phyloP scores from a whole-genome alignment of 2,797 vertebrate genomes.

The Cynopterus sphinx region DNA sequence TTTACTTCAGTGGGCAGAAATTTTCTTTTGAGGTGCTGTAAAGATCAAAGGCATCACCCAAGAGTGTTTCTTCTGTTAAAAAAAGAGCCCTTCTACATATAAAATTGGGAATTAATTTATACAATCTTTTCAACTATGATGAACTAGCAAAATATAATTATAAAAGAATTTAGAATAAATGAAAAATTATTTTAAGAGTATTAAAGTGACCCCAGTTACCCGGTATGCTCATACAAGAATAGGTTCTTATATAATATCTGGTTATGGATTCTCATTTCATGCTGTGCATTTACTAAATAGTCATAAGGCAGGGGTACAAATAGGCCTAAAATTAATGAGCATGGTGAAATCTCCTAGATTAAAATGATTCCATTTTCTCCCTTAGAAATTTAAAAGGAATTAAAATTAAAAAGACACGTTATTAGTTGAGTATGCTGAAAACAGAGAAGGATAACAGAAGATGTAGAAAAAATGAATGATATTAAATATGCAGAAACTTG shows the following conservation, averaged over 20 bases:
- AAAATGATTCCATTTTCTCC: neutral
- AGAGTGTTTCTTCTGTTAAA: neutral
- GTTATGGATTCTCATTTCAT: neutral
- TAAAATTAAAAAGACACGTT: neutral
- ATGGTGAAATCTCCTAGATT: neutral
- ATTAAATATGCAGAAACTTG: neutral
- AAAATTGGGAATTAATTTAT: neutral
- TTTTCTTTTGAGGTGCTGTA: neutral
- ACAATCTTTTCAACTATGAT: neutral
- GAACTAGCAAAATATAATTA: neutral
- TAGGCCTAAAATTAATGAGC: neutral
- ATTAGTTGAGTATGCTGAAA: neutral
- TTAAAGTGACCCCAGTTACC: neutral
- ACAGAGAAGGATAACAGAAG: neutral
- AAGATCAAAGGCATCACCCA: neutral
- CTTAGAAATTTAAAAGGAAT: neutral
- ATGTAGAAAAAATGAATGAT: neutral
- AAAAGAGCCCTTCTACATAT: neutral
- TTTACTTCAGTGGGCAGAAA: neutral
- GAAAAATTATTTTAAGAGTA: neutral
- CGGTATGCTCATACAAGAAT: neutral
- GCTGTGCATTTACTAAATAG: neutral
- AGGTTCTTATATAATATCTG: neutral
- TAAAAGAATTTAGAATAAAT: neutral
- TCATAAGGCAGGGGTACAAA: neutral